Evolutionary conservation across 2,113 vertebrate genomes (phyloP), one percentile per base, ranked within the genome.

Genomic region (Pristiophorus japonicus): DNA sequence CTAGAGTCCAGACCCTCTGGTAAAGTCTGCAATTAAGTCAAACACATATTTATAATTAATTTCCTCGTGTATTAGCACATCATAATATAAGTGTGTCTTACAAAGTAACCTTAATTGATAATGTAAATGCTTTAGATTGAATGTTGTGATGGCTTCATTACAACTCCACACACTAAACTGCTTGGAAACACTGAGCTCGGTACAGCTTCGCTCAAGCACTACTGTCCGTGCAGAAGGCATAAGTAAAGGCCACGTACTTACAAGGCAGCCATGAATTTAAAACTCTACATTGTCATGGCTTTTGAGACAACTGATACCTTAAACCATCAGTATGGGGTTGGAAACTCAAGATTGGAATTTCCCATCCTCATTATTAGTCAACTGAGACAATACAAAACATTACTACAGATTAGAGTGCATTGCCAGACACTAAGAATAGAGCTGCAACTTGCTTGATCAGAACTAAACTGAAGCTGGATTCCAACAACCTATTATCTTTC

Each of bases 311-410:
- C 42, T 30, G 24, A 59, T 8, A 62, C 16, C 14, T 1, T 34
- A 59, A 59, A 14, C 34, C 11, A 65, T 65, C 34, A 65, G 16
- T 24, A 65, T 63, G 16, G 55, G n/a, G n/a, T 42, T 38, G 47
- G n/a, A 93, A 93, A 93, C 90, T n/a, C 38, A 88, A 88, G 6
- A 1, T 42, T 93, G 90, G 90, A 93, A 65, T 65, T 90, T 90
- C 51, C 87, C 87, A 90, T 18, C 55, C 16, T 63, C 59, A 24
- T 65, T 65, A 62, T 93, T 93, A 93, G 90, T 65, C 90, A 93
- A 93, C 90, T 93, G 90, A 65, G 20, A 65, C n/a, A 34, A n/a
- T 42, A 88, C 85, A 63, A 65, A 93, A 42, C 51, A 38, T 65
- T 18, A 65, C 34, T 20, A 16, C 59, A 90, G 18, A 42, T 63